Evolutionary conservation across 1,140 invertebrate genomes (phyloP).

Genomic region (Hyles euphorbiae): DNA sequence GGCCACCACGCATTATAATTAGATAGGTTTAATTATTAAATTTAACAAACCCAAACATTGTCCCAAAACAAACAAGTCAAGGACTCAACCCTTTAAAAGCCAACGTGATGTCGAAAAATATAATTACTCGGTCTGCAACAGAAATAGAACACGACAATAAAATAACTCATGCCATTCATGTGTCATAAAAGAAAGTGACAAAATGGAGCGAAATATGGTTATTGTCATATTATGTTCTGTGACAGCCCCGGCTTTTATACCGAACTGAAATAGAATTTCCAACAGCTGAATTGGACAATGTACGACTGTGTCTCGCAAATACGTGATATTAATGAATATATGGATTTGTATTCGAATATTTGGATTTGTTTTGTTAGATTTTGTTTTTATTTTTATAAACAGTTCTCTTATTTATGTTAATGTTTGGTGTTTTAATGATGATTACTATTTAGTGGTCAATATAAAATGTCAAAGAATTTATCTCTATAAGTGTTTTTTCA

Average conservation of each 20-base stretch:
- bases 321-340: constrained; percentile 9
- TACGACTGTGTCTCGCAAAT: neutral
- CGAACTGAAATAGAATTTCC: constrained; percentile 31
- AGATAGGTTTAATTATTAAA: too few relatives aligned
- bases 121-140: neutral
- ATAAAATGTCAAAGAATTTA: too few relatives aligned
- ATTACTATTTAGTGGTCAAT: too few relatives aligned
- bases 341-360: too few relatives aligned
- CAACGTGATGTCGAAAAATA: too few relatives aligned
- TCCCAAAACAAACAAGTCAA: neutral
- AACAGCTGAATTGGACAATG: constrained; percentile 14
- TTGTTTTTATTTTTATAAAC: too few relatives aligned
- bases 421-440: too few relatives aligned
- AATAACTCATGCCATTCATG: constrained; percentile 24
- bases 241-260: constrained; percentile 42
- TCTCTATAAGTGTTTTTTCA: too few relatives aligned
- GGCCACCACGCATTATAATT: too few relatives aligned
- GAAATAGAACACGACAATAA: constrained; percentile 17
- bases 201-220: constrained; percentile 37
- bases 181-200: constrained; percentile 18
- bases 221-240: constrained; percentile 45
- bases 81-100: neutral
- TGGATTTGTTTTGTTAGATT: too few relatives aligned
- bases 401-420: too few relatives aligned
- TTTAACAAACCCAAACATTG: too few relatives aligned